Evolutionary conservation across 30 jellyfish, hydroid and myxozoan species (phyloP).

Genomic region (Chrysaora quinquecirrha): DNA sequence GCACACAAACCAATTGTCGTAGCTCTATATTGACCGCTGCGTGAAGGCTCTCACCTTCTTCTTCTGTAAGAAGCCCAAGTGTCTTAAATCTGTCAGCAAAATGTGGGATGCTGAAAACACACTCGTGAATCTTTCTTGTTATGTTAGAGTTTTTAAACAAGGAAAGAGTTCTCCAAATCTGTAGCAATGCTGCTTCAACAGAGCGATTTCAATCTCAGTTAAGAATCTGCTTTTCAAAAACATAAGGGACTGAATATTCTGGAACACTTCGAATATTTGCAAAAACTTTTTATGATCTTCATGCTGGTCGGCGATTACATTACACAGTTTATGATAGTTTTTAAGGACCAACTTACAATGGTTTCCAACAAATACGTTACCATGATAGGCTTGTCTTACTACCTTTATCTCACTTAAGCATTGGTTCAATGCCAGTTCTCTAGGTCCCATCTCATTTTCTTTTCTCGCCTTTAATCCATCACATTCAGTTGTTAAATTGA

Average conservation of each 20-base stretch:
- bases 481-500: background rate
- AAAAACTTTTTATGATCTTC: too few species aligned
- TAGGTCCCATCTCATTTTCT: background rate
- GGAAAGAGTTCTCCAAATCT: too few species aligned
- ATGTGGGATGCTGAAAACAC: too few species aligned
- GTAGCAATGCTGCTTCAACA: too few species aligned
- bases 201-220: conserved; percentile 30
- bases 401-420: conserved; percentile 22
- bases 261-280: too few species aligned
- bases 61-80: conserved; percentile 37
- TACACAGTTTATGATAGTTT: background rate
- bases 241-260: too few species aligned
- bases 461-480: conserved; percentile 15
- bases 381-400: conserved; percentile 59
- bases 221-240: conserved; percentile 35
- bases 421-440: background rate
- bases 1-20: too few species aligned
- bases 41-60: conserved; percentile 57
- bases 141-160: conserved; percentile 16
- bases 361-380: too few species aligned
- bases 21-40: too few species aligned
- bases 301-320: too few species aligned
- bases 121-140: conserved; percentile 35
- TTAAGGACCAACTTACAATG: conserved; percentile 50
- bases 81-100: conserved; percentile 46